A percentile compares a stretch with the other conserved stretches of the same genome.
phyloP scores from a whole-genome alignment of 2,113 vertebrate genomes.

The Calypte anna region DNA sequence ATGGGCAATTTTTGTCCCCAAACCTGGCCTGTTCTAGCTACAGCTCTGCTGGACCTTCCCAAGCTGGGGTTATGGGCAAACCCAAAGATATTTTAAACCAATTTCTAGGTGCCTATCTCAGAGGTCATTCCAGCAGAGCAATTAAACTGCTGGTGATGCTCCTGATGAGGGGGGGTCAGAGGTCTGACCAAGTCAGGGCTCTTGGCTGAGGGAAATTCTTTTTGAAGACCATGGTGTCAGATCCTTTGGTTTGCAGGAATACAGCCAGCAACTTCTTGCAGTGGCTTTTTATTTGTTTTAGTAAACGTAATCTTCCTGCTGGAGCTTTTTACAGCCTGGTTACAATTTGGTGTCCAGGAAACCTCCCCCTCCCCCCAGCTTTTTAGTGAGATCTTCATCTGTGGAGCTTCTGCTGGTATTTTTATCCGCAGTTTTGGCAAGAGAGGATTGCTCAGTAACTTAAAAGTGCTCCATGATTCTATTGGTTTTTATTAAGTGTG shows the following conservation, averaged over 20 bases:
- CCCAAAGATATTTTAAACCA: neutral
- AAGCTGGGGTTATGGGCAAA: neutral
- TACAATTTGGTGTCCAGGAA: neutral
- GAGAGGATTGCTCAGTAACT: neutral
- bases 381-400: neutral
- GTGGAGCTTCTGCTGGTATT: neutral
- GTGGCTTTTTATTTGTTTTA: neutral
- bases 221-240: rapidly evolving
- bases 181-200: neutral
- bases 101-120: too few species aligned
- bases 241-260: neutral
- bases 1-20: neutral
- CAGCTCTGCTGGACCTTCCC: neutral
- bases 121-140: neutral
- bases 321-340: neutral
- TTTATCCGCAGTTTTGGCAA: neutral
- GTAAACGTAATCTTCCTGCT: neutral
- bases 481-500: neutral
- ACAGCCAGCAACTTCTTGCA: neutral
- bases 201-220: neutral
- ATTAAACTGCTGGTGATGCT: neutral
- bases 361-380: neutral
- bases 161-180: neutral
- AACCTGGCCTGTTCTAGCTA: neutral
- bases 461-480: neutral